These are phyloP conservation scores for Nomia melanderi DNA, from an alignment of 1,140 invertebrate genomes.

Conservation along the genomic window DNA sequence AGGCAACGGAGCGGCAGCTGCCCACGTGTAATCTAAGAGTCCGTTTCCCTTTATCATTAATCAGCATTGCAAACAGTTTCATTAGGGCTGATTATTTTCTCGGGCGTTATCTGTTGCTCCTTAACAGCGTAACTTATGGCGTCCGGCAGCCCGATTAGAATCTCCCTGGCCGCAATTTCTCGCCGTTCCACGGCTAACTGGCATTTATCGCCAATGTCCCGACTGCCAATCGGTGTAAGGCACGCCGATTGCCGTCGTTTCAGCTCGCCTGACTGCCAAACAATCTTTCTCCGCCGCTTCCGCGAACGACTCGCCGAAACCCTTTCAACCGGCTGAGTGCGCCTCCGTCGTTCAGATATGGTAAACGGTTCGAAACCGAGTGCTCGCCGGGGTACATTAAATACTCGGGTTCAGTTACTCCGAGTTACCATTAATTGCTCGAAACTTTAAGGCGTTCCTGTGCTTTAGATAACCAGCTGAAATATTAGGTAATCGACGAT, in stretches of 20 bases:
- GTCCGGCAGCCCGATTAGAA: conserved; percentile 53
- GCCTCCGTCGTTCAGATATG: too few species aligned
- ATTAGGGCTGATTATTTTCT: conserved; percentile 60
- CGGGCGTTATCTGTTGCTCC: conserved; percentile 23
- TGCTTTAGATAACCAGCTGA: too few species aligned
- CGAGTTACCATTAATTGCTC: too few species aligned
- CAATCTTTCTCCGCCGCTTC: not conserved
- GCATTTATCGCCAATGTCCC: conserved; percentile 46
- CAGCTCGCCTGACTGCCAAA: not conserved
- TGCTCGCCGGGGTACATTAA: too few species aligned
- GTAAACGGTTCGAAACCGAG: too few species aligned
- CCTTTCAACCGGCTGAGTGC: too few species aligned
- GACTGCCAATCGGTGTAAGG: conserved; percentile 32
- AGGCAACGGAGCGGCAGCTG: not conserved
- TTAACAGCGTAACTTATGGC: conserved; percentile 55
- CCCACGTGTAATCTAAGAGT: conserved; percentile 43
- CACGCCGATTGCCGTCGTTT: conserved; percentile 9
- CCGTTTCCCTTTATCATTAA: conserved; percentile 57
- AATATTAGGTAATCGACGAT: too few species aligned
- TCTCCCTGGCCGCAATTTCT: conserved; percentile 35
- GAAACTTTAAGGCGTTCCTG: too few species aligned
- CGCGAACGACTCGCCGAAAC: too few species aligned
- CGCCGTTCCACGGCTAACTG: not conserved
- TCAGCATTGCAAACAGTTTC: conserved; percentile 63
- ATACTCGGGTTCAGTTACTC: too few species aligned